phyloP scores from a whole-genome alignment of 2,888 invertebrate genomes.

The Hylaea fasciaria region DNA sequence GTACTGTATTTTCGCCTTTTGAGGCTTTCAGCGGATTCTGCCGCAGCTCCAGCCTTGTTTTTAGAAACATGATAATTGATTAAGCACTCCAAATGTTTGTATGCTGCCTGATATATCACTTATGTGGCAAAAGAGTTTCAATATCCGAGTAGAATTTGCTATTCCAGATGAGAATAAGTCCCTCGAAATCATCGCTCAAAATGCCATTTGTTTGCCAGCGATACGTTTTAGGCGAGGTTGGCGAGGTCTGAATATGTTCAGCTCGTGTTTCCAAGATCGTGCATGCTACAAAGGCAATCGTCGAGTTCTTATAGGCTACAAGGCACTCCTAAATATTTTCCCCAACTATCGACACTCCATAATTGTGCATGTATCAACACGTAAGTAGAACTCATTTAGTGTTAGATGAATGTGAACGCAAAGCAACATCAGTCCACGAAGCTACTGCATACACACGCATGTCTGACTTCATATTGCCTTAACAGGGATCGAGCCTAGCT shows the following conservation, averaged over 20 bases:
- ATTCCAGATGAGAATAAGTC: constrained; percentile 19
- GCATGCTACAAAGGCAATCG: constrained; percentile 29
- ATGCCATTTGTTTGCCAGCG: constrained; percentile 14
- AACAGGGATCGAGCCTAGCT: constrained; percentile 31
- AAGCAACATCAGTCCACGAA: constrained; percentile 23
- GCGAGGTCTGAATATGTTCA: background rate
- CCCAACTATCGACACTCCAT: constrained; percentile 42
- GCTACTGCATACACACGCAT: constrained; percentile 22
- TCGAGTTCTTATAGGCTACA: constrained; percentile 22
- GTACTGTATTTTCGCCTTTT: no score
- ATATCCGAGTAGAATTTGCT: constrained; percentile 23
- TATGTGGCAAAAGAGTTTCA: constrained; percentile 21
- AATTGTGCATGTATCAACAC: no score
- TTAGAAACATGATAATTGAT: no score
- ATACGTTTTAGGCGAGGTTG: constrained; percentile 8
- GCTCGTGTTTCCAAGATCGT: background rate
- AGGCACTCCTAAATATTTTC: constrained; percentile 53
- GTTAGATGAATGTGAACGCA: constrained; percentile 32
- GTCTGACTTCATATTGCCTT: constrained; percentile 50
- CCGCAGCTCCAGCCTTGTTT: no score
- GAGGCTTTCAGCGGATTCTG: no score
- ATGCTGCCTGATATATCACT: constrained; percentile 1
- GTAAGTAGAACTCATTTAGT: no score
- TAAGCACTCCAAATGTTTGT: background rate
- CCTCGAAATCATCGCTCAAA: constrained; percentile 18